A percentile compares a stretch with the other conserved stretches of the same genome.
These are phyloP conservation scores for Turritopsis dohrnii DNA, from an alignment of 30 jellyfish, hydroid and myxozoan genomes.

Conservation along the genomic window DNA sequence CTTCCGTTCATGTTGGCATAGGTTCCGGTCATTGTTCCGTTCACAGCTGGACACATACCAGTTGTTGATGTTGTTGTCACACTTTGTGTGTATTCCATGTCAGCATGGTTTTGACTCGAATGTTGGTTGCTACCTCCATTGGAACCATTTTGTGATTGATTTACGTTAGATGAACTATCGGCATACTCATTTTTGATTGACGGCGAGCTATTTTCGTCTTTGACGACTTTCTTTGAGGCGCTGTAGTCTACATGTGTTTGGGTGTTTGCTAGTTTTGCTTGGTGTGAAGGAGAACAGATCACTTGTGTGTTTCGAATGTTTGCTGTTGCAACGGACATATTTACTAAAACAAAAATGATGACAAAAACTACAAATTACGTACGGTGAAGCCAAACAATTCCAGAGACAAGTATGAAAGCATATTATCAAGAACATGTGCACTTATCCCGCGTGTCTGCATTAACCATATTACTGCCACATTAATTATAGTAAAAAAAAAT, in stretches of 20 bases:
- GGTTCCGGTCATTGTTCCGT: constrained; percentile 3
- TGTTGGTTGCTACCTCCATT: not conserved
- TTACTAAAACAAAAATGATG: not conserved
- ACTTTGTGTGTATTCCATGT: not conserved
- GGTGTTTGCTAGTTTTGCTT: not conserved
- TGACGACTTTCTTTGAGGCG: constrained; percentile 11
- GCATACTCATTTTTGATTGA: not conserved
- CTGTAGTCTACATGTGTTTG: constrained; percentile 12
- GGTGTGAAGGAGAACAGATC: constrained; percentile 8
- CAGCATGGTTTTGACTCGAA: constrained; percentile 1
- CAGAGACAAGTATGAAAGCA: not conserved
- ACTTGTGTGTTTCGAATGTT: constrained; percentile 27
- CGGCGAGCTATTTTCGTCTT: constrained; percentile 20
- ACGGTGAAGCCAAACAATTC: not conserved
- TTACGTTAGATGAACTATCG: not conserved
- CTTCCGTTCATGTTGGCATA: not conserved
- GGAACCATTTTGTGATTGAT: not conserved
- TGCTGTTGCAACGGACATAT: constrained; percentile 38
- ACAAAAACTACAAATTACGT: not conserved
- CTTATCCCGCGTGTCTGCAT: not conserved
- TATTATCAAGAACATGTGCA: not conserved
- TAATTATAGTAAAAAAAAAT: too few relatives aligned
- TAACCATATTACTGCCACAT: too few relatives aligned
- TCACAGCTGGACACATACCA: not conserved
- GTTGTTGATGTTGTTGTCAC: not conserved